Base-by-base conservation (phyloP, 2,888 invertebrate genomes). In the Tachystola acroxantha region DNA sequence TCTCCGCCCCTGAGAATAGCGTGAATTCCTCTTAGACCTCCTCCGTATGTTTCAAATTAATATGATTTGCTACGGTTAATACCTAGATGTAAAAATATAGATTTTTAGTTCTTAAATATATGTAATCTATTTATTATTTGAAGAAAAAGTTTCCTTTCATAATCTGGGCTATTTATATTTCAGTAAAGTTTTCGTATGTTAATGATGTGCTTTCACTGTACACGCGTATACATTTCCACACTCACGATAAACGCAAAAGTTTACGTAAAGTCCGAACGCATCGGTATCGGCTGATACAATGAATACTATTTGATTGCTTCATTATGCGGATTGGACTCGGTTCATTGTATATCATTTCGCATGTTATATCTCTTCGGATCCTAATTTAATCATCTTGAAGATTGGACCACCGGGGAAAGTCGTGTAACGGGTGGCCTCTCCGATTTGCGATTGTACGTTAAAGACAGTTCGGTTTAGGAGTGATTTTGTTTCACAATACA, bases 371-470 rank as follows among this genome's bases (percentile, higher is more conserved):
- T 69, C 76, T 69, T 73, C 61, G 77, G 69, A 73, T 71, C 82
- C 85, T 77, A 85, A 86, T 86, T 86, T 85, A 84, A 85, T 82
- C 85, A 81, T 85, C 72, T 66, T 77, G 79, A 77, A 75, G 79
- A 79, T 80, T 81, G 85, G 86, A 85, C 86, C 85, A 85, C 86
- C 85, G 69, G 74, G 71, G 53, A 55, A 66, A 68, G 58, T 53
- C 27, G 53, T 57, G 69, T 63, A 73, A 70, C 75, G 77, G 81
- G 74, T 75, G 77, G 72, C 59, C 72, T 60, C 53, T 51, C 52
- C 64, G 65, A 67, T 71, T 67, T 59, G 56, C 64, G 70, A 71
- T 71, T 78, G 70, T 75, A 70, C 70, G 64, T 70, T 64, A 53
- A 57, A 67, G 71, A 73, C 70, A 71, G 61, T 60, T 68, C 56